phyloP scores from a whole-genome alignment of 2,888 invertebrate species.

The Dendrolimus pini region DNA sequence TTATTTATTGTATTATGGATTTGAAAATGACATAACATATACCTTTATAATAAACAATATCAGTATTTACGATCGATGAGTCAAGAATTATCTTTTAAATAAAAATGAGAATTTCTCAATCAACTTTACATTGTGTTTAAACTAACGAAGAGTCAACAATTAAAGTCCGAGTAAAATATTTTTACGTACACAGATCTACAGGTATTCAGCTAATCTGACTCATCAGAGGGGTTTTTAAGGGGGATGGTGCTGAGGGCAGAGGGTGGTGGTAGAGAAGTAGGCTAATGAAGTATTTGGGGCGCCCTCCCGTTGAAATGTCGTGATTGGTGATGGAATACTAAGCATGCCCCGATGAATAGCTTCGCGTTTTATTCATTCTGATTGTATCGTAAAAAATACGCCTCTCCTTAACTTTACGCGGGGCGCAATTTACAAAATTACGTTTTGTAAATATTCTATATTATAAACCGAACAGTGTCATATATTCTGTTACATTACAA shows the following conservation, averaged over 20 bases:
- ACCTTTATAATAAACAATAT: background rate
- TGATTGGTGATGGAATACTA: constrained; percentile 51
- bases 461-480: no score
- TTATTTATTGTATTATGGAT: no score
- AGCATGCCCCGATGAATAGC: constrained; percentile 29
- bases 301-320: constrained; percentile 18
- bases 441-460: no score
- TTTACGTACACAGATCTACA: background rate
- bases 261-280: constrained; percentile 27
- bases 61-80: background rate
- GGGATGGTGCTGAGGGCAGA: constrained; percentile 7
- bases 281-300: constrained; percentile 47
- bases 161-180: background rate
- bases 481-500: no score
- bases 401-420: no score
- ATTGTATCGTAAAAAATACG: constrained; percentile 11
- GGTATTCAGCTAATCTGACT: constrained; percentile 1
- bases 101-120: background rate
- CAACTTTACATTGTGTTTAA: no score
- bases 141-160: no score
- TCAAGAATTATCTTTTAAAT: background rate
- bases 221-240: constrained; percentile 11
- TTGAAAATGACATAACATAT: background rate
- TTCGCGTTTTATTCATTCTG: constrained; percentile 18
- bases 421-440: no score